Evolutionary conservation across 2,797 vertebrate species (phyloP).

Genomic region (Microhierax caerulescens): DNA sequence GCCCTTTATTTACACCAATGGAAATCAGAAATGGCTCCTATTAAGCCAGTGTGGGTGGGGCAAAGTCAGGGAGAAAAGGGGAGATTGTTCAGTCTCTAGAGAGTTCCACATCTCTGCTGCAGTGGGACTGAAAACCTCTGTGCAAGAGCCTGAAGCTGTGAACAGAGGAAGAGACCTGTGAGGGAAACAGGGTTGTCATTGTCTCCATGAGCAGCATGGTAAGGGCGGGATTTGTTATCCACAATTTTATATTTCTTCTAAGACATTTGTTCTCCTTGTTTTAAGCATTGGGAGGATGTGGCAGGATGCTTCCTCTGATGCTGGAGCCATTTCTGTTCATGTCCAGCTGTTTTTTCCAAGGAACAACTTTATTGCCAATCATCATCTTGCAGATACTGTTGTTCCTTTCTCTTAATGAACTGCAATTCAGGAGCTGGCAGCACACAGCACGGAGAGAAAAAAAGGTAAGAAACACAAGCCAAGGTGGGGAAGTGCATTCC

Average conservation of each 20-base stretch:
- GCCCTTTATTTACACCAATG: neutral
- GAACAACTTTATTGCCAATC: neutral
- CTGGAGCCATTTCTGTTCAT: neutral
- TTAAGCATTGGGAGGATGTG: neutral
- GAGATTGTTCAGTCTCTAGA: neutral
- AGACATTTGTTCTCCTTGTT: neutral
- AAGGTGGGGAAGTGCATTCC: rapidly evolving
- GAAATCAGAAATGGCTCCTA: neutral
- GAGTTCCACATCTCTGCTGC: neutral
- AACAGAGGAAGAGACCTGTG: neutral
- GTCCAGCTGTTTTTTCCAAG: neutral
- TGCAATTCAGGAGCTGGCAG: neutral
- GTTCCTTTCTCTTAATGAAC: neutral
- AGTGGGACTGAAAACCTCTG: neutral
- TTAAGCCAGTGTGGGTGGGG: neutral
- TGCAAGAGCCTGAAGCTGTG: neutral
- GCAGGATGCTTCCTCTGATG: neutral
- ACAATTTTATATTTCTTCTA: neutral
- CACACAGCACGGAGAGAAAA: neutral
- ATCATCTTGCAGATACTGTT: neutral
- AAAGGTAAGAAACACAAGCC: neutral
- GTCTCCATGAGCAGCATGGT: rapidly evolving
- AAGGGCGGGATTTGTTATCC: neutral
- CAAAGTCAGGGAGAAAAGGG: neutral
- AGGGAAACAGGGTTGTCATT: neutral